Evolutionary conservation across 2,113 vertebrate genomes (phyloP), one percentile per base, ranked within the genome.

Genomic region (Myrmophylax atrothorax): DNA sequence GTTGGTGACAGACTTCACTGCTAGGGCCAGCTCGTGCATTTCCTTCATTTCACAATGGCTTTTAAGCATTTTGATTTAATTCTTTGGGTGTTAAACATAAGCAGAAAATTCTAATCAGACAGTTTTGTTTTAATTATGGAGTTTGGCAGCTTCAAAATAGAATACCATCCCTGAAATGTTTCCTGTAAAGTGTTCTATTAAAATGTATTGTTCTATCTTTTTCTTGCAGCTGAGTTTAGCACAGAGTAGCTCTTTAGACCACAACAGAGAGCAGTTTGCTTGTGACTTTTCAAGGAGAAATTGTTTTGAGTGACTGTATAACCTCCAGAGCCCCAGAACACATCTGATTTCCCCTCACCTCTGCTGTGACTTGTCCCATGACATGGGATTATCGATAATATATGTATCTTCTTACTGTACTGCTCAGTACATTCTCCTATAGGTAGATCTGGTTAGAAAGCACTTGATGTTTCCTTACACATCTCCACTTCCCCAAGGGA

Each of bases 41-140:
- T 91, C 90, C 94, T 96, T 96, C 95, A 64, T 90, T 96, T 96
- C 93, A 87, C 69, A 59, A 56, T 87, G 84, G 87, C 92, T 97
- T 96, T 97, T 94, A 93, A 95, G 95, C 96, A 96, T 97, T 97
- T 97, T 89, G 68, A 85, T 92, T 95, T 96, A 96, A 97, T 96
- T 97, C 96, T 95, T 96, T 59, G 56, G 52, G 77, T 90, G 84
- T 96, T 94, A 94, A 87, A 95, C 49, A 60, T 96, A 96, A 96
- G 95, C 70, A 86, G 91, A 96, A 94, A 84, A 87, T 95, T 96
- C 92, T 96, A 94, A 94, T 82, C 17, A 2, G 87, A 56, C 64
- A n/a, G 95, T 96, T 97, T 93, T 93, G 75, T 90, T 95, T 96
- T 96, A 97, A 97, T 97, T 93, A 73, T 13, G 69, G 62, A 78